Percentiles rank a stretch among this genome's conserved stretches.
These are phyloP conservation scores for Epinotia bilunana DNA, from an alignment of 2,888 invertebrate species.

Conservation along the genomic window DNA sequence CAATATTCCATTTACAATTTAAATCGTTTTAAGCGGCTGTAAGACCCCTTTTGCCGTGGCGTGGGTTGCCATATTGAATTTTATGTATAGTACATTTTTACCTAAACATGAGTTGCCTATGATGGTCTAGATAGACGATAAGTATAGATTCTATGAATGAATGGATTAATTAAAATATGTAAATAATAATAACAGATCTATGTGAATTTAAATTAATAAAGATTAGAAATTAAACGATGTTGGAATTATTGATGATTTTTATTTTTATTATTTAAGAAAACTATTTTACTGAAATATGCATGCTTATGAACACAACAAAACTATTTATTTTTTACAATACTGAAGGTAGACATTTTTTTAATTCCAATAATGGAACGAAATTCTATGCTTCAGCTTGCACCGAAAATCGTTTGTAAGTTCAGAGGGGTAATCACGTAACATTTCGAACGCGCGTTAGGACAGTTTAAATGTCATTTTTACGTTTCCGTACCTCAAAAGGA, in stretches of 20 bases:
- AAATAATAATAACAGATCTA: constrained; percentile 58
- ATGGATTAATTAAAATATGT: constrained; percentile 54
- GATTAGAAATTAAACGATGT: constrained; percentile 66
- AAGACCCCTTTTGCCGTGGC: background rate
- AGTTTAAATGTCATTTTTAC: no score
- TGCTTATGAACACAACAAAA: no score
- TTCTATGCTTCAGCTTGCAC: no score
- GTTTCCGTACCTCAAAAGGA: no score
- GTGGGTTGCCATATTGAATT: constrained; percentile 2
- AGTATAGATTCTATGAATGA: constrained; percentile 34
- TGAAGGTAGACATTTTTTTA: no score
- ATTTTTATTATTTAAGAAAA: constrained; percentile 30
- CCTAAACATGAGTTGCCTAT: constrained; percentile 25
- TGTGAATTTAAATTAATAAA: constrained; percentile 58
- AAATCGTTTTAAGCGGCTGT: background rate
- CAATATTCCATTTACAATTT: constrained; percentile 2
- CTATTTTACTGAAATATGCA: no score
- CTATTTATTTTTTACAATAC: no score
- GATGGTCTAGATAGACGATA: constrained; percentile 14
- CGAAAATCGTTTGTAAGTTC: no score
- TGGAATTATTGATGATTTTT: constrained; percentile 59
- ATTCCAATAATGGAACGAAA: no score
- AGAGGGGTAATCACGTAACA: no score
- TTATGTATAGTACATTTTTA: constrained; percentile 28
- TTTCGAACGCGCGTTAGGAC: no score